phyloP scores from a whole-genome alignment of 2,888 invertebrate species.

The Drosophila koepferae region DNA sequence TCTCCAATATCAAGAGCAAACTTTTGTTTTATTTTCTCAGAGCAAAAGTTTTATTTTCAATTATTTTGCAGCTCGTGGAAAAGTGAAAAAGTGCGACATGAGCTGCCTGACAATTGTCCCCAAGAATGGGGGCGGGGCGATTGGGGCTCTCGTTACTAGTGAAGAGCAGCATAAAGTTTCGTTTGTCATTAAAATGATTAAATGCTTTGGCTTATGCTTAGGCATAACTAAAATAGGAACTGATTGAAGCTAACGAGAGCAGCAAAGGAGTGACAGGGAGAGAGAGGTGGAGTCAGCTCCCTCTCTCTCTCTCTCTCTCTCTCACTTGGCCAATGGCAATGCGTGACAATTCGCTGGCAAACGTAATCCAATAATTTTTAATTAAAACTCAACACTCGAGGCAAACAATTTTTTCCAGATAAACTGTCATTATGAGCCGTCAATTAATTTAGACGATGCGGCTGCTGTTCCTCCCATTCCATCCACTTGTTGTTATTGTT shows the following conservation, averaged over 20 bases:
- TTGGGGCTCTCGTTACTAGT: neutral
- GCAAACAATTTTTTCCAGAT: conserved; percentile 80
- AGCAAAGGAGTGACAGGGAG: conserved; percentile 1
- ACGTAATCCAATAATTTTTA: conserved; percentile 81
- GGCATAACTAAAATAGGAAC: conserved; percentile 79
- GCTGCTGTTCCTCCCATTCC: conserved; percentile 29
- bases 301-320: neutral
- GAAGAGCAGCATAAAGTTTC: conserved; percentile 17
- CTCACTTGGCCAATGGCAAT: conserved; percentile 39
- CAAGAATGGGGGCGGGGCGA: neutral
- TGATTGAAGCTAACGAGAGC: conserved; percentile 14
- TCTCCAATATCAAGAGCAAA: neutral
- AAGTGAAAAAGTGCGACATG: conserved; percentile 46
- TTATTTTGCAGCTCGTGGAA: conserved; percentile 23
- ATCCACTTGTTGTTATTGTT: conserved; percentile 12
- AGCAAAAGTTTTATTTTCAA: conserved; percentile 15
- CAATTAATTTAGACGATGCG: conserved; percentile 80
- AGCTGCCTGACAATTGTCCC: conserved; percentile 69
- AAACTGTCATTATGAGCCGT: conserved; percentile 81
- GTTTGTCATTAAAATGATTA: conserved; percentile 82
- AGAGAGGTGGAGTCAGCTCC: neutral
- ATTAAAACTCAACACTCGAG: conserved; percentile 81
- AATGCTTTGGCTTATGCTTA: conserved; percentile 83
- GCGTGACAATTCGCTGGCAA: conserved; percentile 65
- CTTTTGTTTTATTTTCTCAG: neutral